A percentile compares a stretch with the other conserved stretches of the same genome.
Conservation (phyloP, 2,888 invertebrate genomes). For the Drosophila suboccidentalis region DNA sequence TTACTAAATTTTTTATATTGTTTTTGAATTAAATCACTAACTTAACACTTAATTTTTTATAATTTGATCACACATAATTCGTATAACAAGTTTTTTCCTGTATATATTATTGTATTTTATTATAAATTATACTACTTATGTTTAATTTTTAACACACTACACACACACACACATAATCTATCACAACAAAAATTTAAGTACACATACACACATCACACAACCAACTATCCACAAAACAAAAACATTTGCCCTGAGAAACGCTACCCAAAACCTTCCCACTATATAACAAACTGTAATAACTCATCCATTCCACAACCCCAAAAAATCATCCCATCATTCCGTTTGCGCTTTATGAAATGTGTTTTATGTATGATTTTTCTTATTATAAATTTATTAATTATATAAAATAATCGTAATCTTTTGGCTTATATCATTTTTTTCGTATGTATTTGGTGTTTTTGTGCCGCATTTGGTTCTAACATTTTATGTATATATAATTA, state of each 20-base stretch:
- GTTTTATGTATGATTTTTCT: conserved; percentile 70
- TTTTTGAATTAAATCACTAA: conserved; percentile 48
- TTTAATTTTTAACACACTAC: conserved; percentile 46
- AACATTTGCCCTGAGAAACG: conserved; percentile 42
- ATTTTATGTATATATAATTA: conserved; percentile 59
- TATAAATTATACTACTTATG: conserved; percentile 39
- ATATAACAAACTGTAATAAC: conserved; percentile 29
- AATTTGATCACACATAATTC: conserved; percentile 68
- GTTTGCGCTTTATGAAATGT: conserved; percentile 63
- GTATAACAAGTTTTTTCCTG: conserved; percentile 64
- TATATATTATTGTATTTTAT: conserved; percentile 54
- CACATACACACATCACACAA: conserved; percentile 29
- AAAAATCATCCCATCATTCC: conserved; percentile 33
- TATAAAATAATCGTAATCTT: conserved; percentile 27
- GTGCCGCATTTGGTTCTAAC: conserved; percentile 57
- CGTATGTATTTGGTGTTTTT: conserved; percentile 53
- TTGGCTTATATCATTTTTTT: conserved; percentile 16
- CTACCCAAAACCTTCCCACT: conserved; percentile 14
- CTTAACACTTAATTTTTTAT: conserved; percentile 64
- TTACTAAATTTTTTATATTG: conserved; percentile 35
- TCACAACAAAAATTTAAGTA: conserved; percentile 39
- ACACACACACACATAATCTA: conserved; percentile 30
- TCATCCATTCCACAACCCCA: conserved; percentile 5
- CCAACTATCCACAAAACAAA: conserved; percentile 27
- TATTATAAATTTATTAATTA: conserved; percentile 29